Percentiles rank a stretch among this genome's conserved stretches.
phyloP scores from a whole-genome alignment of 2,797 vertebrate species.

The Coilia nasus region DNA sequence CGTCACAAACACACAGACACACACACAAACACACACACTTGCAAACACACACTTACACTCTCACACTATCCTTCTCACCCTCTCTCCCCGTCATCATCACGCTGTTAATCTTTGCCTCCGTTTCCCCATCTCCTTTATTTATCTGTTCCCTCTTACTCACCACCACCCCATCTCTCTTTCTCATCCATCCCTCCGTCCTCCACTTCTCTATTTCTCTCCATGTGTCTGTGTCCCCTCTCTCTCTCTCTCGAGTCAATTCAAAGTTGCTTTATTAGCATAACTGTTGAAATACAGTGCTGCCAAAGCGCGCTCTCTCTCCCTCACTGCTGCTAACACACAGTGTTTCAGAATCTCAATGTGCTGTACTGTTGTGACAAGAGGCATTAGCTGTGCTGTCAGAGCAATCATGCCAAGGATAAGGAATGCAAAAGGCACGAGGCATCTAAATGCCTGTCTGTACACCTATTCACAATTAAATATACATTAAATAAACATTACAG shows the following conservation, averaged over 20 bases:
- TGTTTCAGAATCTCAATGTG: no score
- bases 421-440: no score
- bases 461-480: no score
- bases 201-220: background rate
- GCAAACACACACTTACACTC: background rate
- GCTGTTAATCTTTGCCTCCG: background rate
- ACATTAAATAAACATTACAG: no score
- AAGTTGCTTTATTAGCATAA: no score
- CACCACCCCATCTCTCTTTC: background rate
- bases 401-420: no score
- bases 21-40: background rate
- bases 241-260: background rate
- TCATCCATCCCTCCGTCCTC: slow-evolving; percentile 1
- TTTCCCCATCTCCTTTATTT: slow-evolving; percentile 41
- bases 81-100: background rate
- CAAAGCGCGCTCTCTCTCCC: background rate
- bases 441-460: no score
- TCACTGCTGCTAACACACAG: background rate
- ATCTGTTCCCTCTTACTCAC: slow-evolving; percentile 37
- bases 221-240: background rate
- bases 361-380: no score
- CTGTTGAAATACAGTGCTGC: no score
- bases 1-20: slow-evolving; percentile 42
- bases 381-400: no score
- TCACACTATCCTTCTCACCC: background rate